Percentiles rank a stretch among this genome's conserved stretches.
These are phyloP conservation scores for Mus musculus DNA, from an alignment of 2,113 vertebrate species.

Conservation along the genomic window DNA sequence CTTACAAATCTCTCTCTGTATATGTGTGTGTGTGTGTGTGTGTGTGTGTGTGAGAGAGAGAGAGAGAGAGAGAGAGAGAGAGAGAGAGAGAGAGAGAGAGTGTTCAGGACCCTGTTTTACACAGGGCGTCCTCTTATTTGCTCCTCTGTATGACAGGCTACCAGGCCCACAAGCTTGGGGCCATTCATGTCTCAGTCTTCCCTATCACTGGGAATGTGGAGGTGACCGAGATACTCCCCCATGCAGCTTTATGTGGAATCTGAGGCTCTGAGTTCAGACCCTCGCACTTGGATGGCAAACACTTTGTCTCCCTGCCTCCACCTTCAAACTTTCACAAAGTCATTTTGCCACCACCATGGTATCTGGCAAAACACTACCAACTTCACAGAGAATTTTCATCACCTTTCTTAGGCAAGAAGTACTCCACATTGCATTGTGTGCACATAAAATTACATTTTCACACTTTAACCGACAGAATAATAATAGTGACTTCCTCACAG, in stretches of 20 bases:
- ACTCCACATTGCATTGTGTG: not conserved
- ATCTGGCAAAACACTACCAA: not conserved
- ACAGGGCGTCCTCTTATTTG: not conserved
- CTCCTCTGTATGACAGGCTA: not conserved
- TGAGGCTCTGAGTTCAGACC: not conserved
- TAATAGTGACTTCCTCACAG: not conserved
- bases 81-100: too few relatives aligned
- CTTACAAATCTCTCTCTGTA: not conserved
- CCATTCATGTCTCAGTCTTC: not conserved
- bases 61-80: too few relatives aligned
- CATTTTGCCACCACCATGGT: not conserved
- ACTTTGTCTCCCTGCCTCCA: not conserved
- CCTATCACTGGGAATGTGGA: not conserved
- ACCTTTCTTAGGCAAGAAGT: slow-evolving; percentile 2
- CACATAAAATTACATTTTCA: not conserved
- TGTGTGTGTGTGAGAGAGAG: not conserved
- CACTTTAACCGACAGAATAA: not conserved
- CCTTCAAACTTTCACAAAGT: not conserved
- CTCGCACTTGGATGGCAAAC: not conserved
- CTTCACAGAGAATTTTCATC: not conserved
- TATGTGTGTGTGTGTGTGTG: not conserved
- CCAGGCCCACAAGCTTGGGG: too few relatives aligned
- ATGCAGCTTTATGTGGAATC: not conserved
- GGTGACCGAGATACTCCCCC: not conserved
- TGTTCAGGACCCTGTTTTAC: not conserved